Conservation (phyloP, 2,113 vertebrate species). For the Zingel zingel region DNA sequence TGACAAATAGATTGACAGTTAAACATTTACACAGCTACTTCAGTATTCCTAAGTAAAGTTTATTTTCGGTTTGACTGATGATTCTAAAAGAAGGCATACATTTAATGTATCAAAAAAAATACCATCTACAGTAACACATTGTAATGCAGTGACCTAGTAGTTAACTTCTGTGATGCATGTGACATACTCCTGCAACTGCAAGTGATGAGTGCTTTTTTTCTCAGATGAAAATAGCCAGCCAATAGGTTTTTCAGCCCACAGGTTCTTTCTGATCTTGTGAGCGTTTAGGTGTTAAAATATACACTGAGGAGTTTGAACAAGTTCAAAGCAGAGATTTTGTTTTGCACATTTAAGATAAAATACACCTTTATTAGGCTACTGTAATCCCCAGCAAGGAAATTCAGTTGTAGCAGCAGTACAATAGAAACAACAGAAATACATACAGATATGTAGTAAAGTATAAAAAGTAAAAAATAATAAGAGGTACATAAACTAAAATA, state of each 20-base stretch:
- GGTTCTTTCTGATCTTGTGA: background rate
- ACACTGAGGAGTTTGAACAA: conserved; percentile 20
- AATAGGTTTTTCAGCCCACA: background rate
- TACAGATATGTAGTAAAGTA: too few relatives aligned
- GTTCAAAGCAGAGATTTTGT: conserved; percentile 20
- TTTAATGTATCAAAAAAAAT: background rate
- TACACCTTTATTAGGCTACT: too few relatives aligned
- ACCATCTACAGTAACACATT: background rate
- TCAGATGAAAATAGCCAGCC: conserved; percentile 28
- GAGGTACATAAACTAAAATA: too few relatives aligned
- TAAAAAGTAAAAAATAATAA: too few relatives aligned
- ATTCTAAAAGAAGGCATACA: background rate
- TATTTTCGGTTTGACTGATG: conserved; percentile 19
- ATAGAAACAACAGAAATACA: too few relatives aligned
- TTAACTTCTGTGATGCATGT: background rate
- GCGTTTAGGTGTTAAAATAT: conserved; percentile 10
- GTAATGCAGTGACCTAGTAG: background rate
- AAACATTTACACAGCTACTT: conserved; percentile 25
- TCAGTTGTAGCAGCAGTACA: too few relatives aligned
- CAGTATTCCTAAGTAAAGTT: conserved; percentile 22
- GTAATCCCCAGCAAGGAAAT: too few relatives aligned
- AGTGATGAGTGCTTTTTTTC: background rate
- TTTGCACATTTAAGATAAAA: conserved; percentile 9
- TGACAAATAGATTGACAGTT: conserved; percentile 32
- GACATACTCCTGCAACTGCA: background rate